phyloP scores from a whole-genome alignment of 2,888 invertebrate species.

The Copidosoma aretas region DNA sequence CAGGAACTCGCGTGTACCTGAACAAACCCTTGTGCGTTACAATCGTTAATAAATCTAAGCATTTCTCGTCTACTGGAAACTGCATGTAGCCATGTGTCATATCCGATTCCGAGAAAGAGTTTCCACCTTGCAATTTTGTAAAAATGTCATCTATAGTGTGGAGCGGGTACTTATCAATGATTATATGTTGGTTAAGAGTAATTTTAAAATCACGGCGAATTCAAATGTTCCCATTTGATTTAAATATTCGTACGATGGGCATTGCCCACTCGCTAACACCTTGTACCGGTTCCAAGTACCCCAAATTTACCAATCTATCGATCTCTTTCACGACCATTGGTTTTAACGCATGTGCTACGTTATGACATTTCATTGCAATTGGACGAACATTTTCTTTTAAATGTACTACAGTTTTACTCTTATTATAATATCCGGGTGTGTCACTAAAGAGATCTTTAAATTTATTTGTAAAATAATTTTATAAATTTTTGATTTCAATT shows the following conservation, averaged over 20 bases:
- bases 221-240: conserved; percentile 21
- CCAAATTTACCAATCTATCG: conserved; percentile 27
- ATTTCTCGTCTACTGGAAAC: too few relatives aligned
- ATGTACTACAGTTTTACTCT: conserved; percentile 33
- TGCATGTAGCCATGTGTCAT: too few relatives aligned
- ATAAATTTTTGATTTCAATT: background rate
- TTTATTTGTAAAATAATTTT: background rate
- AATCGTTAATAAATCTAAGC: too few relatives aligned
- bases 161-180: conserved; percentile 30
- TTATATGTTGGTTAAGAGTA: conserved; percentile 25
- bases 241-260: conserved; percentile 20
- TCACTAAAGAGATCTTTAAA: background rate
- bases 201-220: conserved; percentile 32
- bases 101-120: conserved; percentile 27
- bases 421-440: conserved; percentile 15
- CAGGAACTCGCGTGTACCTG: too few relatives aligned
- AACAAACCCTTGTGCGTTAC: too few relatives aligned
- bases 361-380: conserved; percentile 27
- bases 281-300: conserved; percentile 21
- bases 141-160: conserved; percentile 38
- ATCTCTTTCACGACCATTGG: conserved; percentile 30
- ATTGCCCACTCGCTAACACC: conserved; percentile 23
- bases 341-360: conserved; percentile 32
- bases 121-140: conserved; percentile 29
- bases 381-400: conserved; percentile 35